Conservation (phyloP, 2,888 invertebrate genomes). For the Epinotia ramella region DNA sequence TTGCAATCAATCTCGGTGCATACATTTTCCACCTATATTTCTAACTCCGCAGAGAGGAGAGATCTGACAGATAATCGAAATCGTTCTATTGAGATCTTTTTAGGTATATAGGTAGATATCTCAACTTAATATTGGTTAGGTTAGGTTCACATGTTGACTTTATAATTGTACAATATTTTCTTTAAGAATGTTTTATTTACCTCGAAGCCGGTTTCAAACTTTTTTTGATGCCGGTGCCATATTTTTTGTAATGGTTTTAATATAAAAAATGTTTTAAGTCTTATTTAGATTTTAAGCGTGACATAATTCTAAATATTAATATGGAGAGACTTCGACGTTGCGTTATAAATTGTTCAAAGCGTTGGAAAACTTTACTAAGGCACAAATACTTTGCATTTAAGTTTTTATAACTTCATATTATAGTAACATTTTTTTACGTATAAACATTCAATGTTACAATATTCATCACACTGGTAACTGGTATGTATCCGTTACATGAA, state of each 20-base stretch:
- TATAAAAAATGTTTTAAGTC: slow-evolving; percentile 36
- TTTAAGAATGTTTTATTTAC: slow-evolving; percentile 37
- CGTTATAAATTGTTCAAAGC: slow-evolving; percentile 17
- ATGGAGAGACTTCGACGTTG: slow-evolving; percentile 10
- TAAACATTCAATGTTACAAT: slow-evolving; percentile 5
- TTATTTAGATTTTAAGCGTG: slow-evolving; percentile 35
- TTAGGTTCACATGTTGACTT: slow-evolving; percentile 3
- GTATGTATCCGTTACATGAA: neutral
- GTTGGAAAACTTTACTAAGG: slow-evolving; percentile 10
- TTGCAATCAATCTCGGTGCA: neutral
- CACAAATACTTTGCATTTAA: slow-evolving; percentile 51
- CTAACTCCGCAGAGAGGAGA: slow-evolving; percentile 1
- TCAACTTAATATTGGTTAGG: slow-evolving; percentile 1
- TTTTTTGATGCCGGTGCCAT: slow-evolving; percentile 40
- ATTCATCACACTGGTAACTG: slow-evolving; percentile 23
- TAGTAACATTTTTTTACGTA: neutral
- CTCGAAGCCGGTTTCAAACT: slow-evolving; percentile 36
- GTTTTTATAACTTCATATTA: slow-evolving; percentile 14
- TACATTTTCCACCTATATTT: neutral
- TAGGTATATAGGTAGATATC: neutral
- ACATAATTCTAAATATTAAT: slow-evolving; percentile 34
- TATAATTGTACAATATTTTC: slow-evolving; percentile 22
- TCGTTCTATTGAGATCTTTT: slow-evolving; percentile 8
- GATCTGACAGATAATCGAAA: slow-evolving; percentile 18
- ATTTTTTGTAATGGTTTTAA: slow-evolving; percentile 39